Conservation (phyloP, 1,140 invertebrate species). For the Pomacea maculata region DNA sequence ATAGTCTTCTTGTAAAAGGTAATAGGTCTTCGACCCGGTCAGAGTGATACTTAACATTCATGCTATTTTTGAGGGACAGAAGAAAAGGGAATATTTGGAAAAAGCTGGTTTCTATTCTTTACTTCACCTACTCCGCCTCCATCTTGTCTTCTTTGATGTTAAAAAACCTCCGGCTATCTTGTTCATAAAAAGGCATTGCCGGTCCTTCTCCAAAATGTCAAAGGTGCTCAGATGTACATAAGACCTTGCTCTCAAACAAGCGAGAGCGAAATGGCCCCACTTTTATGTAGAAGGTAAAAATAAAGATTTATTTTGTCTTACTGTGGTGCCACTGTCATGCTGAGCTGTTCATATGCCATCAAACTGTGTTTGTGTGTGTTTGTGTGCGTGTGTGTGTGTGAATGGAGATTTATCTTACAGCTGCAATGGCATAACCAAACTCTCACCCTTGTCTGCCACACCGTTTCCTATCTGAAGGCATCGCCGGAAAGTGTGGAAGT, state of each 20-base stretch:
- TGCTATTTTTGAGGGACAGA: background rate
- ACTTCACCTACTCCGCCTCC: background rate
- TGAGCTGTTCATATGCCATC: background rate
- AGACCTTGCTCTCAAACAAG: background rate
- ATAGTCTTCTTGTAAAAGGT: too few species aligned
- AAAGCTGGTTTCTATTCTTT: background rate
- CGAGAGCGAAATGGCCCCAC: too few species aligned
- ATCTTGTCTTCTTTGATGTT: background rate
- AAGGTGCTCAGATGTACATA: background rate
- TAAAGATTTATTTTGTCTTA: background rate
- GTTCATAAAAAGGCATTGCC: background rate
- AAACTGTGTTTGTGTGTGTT: background rate
- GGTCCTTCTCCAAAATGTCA: background rate
- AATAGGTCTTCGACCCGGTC: too few species aligned
- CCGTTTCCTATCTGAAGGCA: too few species aligned
- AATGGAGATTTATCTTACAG: background rate
- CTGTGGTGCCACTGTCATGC: background rate
- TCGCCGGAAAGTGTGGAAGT: too few species aligned
- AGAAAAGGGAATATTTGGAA: background rate
- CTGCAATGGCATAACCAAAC: too few species aligned
- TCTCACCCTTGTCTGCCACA: too few species aligned
- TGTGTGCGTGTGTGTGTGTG: constrained; percentile 1
- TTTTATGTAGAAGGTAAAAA: background rate
- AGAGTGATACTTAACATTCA: too few species aligned
- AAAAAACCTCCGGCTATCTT: background rate